Percentiles rank a stretch among this genome's conserved stretches.
Conservation (phyloP, 1,140 invertebrate genomes). For the Drosophila setifemur region DNA sequence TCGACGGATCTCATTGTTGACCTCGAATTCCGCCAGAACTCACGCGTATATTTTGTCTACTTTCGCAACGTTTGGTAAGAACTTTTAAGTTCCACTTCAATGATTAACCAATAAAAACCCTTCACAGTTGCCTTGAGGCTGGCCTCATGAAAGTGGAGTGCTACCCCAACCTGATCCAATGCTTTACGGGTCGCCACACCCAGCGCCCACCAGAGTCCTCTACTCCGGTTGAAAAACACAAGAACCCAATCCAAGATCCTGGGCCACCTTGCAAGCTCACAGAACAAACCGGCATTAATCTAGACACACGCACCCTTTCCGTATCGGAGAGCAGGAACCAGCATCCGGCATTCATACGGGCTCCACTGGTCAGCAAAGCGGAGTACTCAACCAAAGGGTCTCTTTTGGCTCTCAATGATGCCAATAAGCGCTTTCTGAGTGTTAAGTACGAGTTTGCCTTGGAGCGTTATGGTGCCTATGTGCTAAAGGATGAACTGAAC, state of each 20-base stretch:
- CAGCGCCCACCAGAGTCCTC: neutral
- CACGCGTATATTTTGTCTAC: constrained; percentile 30
- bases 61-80: constrained; percentile 52
- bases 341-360: constrained; percentile 31
- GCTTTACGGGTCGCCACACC: constrained; percentile 6
- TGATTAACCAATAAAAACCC: neutral
- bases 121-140: constrained; percentile 34
- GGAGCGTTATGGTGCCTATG: constrained; percentile 38
- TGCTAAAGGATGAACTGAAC: neutral
- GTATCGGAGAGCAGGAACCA: constrained; percentile 8
- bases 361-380: constrained; percentile 33
- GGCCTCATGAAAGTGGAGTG: constrained; percentile 1
- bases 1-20: constrained; percentile 15
- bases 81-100: neutral
- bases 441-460: constrained; percentile 43
- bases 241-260: neutral
- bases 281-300: constrained; percentile 9
- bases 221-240: too few species aligned
- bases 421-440: constrained; percentile 33
- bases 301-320: constrained; percentile 6
- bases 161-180: constrained; percentile 10
- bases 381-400: constrained; percentile 43
- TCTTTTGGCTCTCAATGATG: constrained; percentile 24
- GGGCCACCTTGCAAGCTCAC: neutral
- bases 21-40: constrained; percentile 14